Evolutionary conservation across 1,140 invertebrate species (phyloP).

Genomic region (Sinella curviseta): DNA sequence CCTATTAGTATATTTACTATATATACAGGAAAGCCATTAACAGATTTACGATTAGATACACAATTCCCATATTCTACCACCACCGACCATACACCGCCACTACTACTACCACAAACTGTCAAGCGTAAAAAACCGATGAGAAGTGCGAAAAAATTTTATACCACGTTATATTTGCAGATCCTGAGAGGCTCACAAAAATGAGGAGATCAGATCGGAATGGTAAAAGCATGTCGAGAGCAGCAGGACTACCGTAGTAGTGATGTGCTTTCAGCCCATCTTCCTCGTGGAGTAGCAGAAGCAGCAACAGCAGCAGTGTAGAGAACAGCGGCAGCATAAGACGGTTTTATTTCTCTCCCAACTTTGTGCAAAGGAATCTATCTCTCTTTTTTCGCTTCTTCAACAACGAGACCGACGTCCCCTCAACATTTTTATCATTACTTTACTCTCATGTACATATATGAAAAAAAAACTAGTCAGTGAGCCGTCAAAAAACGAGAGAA

Average conservation of each 20-base stretch:
- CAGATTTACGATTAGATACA: background rate
- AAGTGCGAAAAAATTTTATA: background rate
- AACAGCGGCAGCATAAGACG: background rate
- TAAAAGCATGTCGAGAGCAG: background rate
- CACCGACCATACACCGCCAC: no score
- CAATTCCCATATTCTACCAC: background rate
- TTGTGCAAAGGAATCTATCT: background rate
- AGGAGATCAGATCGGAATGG: background rate
- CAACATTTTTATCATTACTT: background rate
- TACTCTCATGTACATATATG: background rate
- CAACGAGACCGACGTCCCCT: background rate
- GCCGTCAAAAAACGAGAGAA: background rate
- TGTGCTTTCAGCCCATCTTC: background rate
- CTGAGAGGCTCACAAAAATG: background rate
- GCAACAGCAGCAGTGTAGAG: background rate
- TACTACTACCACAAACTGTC: background rate
- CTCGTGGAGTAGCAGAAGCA: no score
- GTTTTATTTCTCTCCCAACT: background rate
- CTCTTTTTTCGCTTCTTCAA: no score
- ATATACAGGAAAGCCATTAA: background rate
- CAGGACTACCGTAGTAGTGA: background rate
- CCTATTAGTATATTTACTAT: no score
- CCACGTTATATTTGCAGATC: background rate
- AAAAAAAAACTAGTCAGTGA: background rate
- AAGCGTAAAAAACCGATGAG: background rate